phyloP scores from a whole-genome alignment of 2,113 vertebrate species.

The Cacatua alba region DNA sequence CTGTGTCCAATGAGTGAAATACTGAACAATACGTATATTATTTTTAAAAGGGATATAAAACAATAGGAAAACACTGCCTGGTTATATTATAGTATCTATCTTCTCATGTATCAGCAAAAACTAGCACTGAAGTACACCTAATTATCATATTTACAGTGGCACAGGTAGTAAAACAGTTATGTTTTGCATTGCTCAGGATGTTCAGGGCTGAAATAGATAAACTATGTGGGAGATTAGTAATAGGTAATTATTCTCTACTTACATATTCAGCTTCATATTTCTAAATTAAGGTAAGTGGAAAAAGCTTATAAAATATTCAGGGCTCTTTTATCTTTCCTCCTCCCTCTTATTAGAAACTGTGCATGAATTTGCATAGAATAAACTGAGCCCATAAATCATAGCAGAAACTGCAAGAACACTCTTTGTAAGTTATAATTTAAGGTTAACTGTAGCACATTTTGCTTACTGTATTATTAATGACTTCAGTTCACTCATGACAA shows the following conservation, averaged over 20 bases:
- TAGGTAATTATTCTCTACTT: conserved; percentile 88
- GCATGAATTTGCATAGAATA: conserved; percentile 88
- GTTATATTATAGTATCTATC: conserved; percentile 78
- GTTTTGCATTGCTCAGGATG: conserved; percentile 80
- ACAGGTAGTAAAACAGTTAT: conserved; percentile 80
- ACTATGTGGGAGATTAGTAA: conserved; percentile 85
- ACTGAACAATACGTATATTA: conserved; percentile 68
- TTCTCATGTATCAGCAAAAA: conserved; percentile 84
- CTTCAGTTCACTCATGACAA: conserved; percentile 82
- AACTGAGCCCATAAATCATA: conserved; percentile 86
- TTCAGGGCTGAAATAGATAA: conserved; percentile 82
- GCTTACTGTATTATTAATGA: conserved; percentile 87
- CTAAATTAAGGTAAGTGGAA: conserved; percentile 88
- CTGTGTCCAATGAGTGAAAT: conserved; percentile 65
- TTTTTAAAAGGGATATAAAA: conserved; percentile 78
- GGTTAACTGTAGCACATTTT: conserved; percentile 86
- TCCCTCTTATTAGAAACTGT: conserved; percentile 86
- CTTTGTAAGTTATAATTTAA: conserved; percentile 88
- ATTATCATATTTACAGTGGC: conserved; percentile 84
- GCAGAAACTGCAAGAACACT: conserved; percentile 81
- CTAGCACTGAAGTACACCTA: conserved; percentile 75
- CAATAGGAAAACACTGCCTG: conserved; percentile 70
- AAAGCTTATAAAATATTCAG: conserved; percentile 89
- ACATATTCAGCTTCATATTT: conserved; percentile 87
- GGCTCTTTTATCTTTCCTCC: conserved; percentile 84